Evolutionary conservation across 2,888 invertebrate genomes (phyloP).

Genomic region (Siphlonurus alternatus): DNA sequence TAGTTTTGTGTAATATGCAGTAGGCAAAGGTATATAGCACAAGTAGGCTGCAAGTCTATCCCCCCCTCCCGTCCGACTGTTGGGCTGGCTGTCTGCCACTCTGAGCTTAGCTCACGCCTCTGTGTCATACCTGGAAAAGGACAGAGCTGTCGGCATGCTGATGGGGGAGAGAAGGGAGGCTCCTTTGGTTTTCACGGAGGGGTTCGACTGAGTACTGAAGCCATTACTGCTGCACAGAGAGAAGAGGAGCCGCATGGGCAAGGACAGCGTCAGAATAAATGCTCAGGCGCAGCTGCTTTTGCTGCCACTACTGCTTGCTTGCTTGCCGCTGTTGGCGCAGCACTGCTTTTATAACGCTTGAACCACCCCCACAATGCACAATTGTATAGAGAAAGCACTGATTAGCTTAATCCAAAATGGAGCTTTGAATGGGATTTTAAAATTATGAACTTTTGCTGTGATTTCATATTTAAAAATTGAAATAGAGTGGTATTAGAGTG

Average conservation of each 20-base stretch:
- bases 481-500: no score
- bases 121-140: conserved; percentile 36
- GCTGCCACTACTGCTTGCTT: neutral
- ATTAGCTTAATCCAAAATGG: no score
- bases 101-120: neutral
- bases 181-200: conserved; percentile 15
- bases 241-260: neutral
- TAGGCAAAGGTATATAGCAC: no score
- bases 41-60: no score
- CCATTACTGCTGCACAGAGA: conserved; percentile 13
- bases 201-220: conserved; percentile 20
- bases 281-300: neutral
- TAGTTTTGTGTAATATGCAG: no score
- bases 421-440: no score
- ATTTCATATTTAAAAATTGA: no score
- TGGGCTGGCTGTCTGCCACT: neutral
- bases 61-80: neutral
- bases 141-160: conserved; percentile 38
- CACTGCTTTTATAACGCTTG: neutral
- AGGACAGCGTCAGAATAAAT: neutral
- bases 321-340: neutral
- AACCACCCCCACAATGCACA: neutral
- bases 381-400: no score
- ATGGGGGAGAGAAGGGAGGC: conserved; percentile 35
- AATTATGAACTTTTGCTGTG: no score